Conservation (phyloP, 2,113 vertebrate genomes). For the Nerophis lumbriciformis region DNA sequence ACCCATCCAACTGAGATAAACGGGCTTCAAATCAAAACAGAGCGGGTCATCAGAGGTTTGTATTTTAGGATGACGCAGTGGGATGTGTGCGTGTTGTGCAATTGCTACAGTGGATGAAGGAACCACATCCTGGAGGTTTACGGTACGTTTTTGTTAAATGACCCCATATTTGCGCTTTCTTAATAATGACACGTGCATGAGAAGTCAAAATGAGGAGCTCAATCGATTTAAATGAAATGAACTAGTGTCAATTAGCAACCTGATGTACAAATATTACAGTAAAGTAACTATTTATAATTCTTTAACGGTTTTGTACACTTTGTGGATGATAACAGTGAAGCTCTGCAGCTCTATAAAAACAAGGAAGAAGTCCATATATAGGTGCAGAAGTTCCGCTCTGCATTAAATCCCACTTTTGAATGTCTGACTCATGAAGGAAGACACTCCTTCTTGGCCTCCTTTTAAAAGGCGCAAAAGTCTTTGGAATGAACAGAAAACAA, state of each 20-base stretch:
- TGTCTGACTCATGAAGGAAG: slow-evolving; percentile 50
- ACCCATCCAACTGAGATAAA: slow-evolving; percentile 40
- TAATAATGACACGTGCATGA: not conserved
- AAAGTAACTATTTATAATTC: too few relatives aligned
- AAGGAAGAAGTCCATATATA: slow-evolving; percentile 46
- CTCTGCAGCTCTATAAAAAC: slow-evolving; percentile 9
- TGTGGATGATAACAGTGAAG: too few relatives aligned
- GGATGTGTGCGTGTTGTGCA: slow-evolving; percentile 22
- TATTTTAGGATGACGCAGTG: slow-evolving; percentile 41
- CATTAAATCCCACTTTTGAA: slow-evolving; percentile 36
- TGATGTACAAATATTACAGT: too few relatives aligned
- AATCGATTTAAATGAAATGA: not conserved
- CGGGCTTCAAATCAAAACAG: slow-evolving; percentile 20
- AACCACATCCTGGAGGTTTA: not conserved
- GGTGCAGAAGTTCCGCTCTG: slow-evolving; percentile 26
- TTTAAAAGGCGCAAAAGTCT: slow-evolving; percentile 47
- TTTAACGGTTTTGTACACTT: too few relatives aligned
- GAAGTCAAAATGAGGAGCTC: not conserved
- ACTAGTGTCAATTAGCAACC: not conserved
- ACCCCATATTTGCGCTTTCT: not conserved
- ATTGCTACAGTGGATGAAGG: slow-evolving; percentile 21
- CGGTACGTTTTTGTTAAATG: slow-evolving; percentile 1
- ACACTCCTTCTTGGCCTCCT: slow-evolving; percentile 49
- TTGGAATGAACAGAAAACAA: slow-evolving; percentile 11
- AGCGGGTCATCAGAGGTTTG: not conserved